phyloP scores from a whole-genome alignment of 2,113 vertebrate species.

The Nothoprocta perdicaria region DNA sequence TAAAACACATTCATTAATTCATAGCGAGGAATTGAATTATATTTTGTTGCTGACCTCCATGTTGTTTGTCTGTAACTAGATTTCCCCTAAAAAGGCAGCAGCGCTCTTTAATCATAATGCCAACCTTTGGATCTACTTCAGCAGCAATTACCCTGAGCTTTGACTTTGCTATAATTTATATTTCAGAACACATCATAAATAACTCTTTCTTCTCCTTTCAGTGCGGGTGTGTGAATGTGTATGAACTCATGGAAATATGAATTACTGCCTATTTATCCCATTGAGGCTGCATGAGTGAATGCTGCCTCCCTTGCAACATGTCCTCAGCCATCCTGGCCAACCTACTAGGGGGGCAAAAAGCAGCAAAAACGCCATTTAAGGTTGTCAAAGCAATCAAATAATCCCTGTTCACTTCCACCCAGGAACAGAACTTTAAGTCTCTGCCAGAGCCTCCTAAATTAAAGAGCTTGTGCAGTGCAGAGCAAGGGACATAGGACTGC shows the following conservation, averaged over 20 bases:
- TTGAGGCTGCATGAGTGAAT: not conserved
- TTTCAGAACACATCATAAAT: conserved; percentile 44
- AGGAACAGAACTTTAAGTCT: not conserved
- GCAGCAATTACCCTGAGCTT: conserved; percentile 67
- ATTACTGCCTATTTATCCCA: conserved; percentile 8
- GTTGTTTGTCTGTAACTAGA: conserved; percentile 68
- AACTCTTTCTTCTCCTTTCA: conserved; percentile 60
- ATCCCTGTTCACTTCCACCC: not conserved
- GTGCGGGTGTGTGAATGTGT: not conserved
- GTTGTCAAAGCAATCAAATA: conserved; percentile 16
- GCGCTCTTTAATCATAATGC: conserved; percentile 67
- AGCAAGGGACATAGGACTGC: not conserved
- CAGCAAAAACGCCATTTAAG: not conserved
- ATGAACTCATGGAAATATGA: not conserved
- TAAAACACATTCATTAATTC: conserved; percentile 74
- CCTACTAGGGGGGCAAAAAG: not conserved
- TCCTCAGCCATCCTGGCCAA: not conserved
- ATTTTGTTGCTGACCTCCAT: conserved; percentile 68
- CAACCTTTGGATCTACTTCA: conserved; percentile 65
- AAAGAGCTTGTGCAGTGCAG: rapidly evolving
- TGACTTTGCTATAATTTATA: conserved; percentile 65
- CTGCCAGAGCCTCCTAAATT: not conserved
- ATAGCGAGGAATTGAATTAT: conserved; percentile 69
- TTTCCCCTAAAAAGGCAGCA: conserved; percentile 65
- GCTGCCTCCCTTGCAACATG: not conserved